phyloP scores from a whole-genome alignment of 2,113 vertebrate genomes.

The Bolborhynchus lineola region DNA sequence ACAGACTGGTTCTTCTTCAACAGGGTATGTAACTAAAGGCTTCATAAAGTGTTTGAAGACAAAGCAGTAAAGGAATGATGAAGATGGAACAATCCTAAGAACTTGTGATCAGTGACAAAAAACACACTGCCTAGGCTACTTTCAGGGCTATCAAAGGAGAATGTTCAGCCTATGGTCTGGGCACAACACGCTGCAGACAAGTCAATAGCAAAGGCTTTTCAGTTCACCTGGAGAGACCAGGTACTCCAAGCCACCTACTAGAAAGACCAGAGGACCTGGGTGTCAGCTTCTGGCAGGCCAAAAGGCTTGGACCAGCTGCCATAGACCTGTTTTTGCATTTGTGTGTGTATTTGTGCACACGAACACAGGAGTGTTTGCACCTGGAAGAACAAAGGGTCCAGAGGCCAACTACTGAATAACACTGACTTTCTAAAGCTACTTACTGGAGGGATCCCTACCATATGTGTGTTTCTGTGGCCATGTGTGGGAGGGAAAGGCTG shows the following conservation, averaged over 20 bases:
- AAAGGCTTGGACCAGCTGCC: neutral
- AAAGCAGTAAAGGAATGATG: neutral
- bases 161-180: neutral
- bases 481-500: neutral
- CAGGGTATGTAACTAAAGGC: neutral
- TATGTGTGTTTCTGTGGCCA: neutral
- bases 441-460: neutral
- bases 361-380: neutral
- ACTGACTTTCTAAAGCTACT: neutral
- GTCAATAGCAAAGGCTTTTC: neutral
- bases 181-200: neutral
- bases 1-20: neutral
- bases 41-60: neutral
- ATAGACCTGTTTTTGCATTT: neutral
- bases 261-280: neutral
- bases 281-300: neutral
- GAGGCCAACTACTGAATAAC: neutral
- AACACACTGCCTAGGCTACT: neutral
- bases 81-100: neutral
- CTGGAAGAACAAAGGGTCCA: neutral
- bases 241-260: neutral
- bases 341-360: rapidly evolving
- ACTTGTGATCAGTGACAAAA: neutral
- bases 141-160: neutral
- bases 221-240: neutral